These are phyloP conservation scores for Psettodes erumei DNA, from an alignment of 2,113 vertebrate species.

Conservation along the genomic window DNA sequence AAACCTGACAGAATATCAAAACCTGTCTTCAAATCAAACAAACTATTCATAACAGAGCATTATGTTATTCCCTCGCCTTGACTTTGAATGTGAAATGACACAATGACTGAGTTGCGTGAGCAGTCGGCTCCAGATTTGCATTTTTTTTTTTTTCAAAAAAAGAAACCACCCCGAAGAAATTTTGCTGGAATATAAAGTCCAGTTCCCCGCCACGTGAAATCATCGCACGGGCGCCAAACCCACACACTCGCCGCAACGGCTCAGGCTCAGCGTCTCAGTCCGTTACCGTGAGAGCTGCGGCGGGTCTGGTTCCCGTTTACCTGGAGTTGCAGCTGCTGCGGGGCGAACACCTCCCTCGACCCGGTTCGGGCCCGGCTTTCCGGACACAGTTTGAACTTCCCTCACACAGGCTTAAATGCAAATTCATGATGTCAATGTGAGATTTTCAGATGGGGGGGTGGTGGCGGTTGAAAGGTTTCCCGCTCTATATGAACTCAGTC, in stretches of 20 bases:
- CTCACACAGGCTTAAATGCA: not conserved
- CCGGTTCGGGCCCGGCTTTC: not conserved
- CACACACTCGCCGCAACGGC: too few relatives aligned
- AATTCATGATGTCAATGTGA: not conserved
- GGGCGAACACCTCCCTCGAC: not conserved
- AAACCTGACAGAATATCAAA: not conserved
- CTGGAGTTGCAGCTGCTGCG: not conserved
- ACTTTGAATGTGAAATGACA: constrained; percentile 77
- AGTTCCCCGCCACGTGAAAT: too few relatives aligned
- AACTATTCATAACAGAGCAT: not conserved
- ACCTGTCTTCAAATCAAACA: constrained; percentile 8
- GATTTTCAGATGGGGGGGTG: not conserved
- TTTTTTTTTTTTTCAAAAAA: not conserved
- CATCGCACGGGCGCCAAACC: too few relatives aligned
- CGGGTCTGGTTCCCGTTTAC: not conserved
- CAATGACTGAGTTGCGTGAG: constrained; percentile 28
- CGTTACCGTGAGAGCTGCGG: not conserved
- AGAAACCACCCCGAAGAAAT: not conserved
- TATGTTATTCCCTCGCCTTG: constrained; percentile 31
- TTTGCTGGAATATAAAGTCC: not conserved
- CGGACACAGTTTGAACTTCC: not conserved
- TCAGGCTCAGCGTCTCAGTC: not conserved
- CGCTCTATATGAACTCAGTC: not conserved
- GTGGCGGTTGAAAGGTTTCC: not conserved
- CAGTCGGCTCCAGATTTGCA: not conserved